Percentiles rank a stretch among this genome's conserved stretches.
Conservation (phyloP, 2,888 invertebrate genomes). For the Urechis unicinctus region DNA sequence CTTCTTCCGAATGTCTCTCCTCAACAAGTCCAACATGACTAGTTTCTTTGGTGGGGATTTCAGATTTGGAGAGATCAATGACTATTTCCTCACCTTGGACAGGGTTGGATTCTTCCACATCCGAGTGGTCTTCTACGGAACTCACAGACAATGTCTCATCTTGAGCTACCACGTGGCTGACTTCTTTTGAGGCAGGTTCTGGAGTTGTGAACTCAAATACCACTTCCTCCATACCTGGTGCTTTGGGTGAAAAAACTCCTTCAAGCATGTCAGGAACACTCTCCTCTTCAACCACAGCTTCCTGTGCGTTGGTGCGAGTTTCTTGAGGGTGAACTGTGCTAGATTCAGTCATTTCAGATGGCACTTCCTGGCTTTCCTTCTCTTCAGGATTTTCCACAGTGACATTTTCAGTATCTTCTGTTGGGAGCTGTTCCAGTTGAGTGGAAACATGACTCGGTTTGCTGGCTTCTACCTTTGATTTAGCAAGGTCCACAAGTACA, state of each 20-base stretch:
- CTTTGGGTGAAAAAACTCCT: slow-evolving; percentile 18
- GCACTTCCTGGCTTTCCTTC: slow-evolving; percentile 8
- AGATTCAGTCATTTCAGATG: slow-evolving; percentile 10
- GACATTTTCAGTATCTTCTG: slow-evolving; percentile 10
- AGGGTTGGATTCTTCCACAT: slow-evolving; percentile 1
- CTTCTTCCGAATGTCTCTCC: slow-evolving; percentile 17
- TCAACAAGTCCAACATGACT: slow-evolving; percentile 11
- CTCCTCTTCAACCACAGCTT: slow-evolving; percentile 16
- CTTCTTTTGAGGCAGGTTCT: not conserved
- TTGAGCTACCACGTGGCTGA: slow-evolving; percentile 4
- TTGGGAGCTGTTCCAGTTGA: slow-evolving; percentile 3
- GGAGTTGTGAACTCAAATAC: slow-evolving; percentile 10
- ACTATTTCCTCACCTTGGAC: slow-evolving; percentile 9
- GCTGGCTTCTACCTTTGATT: not conserved
- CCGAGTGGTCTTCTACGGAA: slow-evolving; percentile 11
- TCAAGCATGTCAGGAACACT: slow-evolving; percentile 21
- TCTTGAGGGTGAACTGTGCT: slow-evolving; percentile 9
- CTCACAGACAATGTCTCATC: slow-evolving; percentile 13
- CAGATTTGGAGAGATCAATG: slow-evolving; percentile 6
- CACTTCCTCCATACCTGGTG: slow-evolving; percentile 15
- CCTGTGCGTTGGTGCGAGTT: slow-evolving; percentile 11
- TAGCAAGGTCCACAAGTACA: slow-evolving; percentile 10
- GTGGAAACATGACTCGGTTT: slow-evolving; percentile 1
- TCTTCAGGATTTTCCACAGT: slow-evolving; percentile 2
- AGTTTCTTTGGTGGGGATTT: slow-evolving; percentile 1